These are phyloP conservation scores for Aphis craccivora DNA, from an alignment of 1,140 invertebrate genomes.

Conservation along the genomic window DNA sequence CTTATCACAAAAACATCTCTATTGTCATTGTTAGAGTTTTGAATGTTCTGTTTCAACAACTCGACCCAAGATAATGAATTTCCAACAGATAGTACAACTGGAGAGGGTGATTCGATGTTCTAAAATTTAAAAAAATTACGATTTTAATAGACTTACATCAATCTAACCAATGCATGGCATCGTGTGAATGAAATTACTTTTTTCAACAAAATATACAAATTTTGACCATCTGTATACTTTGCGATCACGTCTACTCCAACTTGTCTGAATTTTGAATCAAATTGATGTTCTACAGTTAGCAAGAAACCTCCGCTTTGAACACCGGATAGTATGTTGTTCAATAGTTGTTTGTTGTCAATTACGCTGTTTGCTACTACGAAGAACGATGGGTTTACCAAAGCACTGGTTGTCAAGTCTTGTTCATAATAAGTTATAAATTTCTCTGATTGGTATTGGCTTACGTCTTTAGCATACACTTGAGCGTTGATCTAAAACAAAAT, in stretches of 20 bases:
- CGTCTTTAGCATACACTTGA: constrained; percentile 19
- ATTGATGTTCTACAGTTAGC: constrained; percentile 29
- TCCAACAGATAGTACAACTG: neutral
- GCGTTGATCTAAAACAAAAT: neutral
- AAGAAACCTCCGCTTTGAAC: constrained; percentile 41
- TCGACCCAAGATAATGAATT: constrained; percentile 38
- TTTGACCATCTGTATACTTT: neutral
- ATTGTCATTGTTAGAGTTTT: neutral
- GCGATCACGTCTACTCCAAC: neutral
- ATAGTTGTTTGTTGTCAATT: constrained; percentile 2
- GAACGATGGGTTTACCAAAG: neutral
- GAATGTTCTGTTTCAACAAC: constrained; percentile 7
- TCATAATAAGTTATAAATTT: neutral
- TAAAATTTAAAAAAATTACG: neutral
- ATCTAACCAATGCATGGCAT: neutral
- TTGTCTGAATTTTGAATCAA: constrained; percentile 33
- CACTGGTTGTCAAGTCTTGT: constrained; percentile 6
- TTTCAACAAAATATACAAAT: constrained; percentile 28
- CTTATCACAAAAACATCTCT: constrained; percentile 9
- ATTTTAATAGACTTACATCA: neutral
- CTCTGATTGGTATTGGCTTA: neutral
- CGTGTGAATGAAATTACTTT: neutral
- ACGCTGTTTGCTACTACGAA: neutral
- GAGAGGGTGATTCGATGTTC: neutral
- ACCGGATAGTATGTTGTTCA: constrained; percentile 35